Conservation (phyloP, 2,797 vertebrate species). For the Falco columbarius region DNA sequence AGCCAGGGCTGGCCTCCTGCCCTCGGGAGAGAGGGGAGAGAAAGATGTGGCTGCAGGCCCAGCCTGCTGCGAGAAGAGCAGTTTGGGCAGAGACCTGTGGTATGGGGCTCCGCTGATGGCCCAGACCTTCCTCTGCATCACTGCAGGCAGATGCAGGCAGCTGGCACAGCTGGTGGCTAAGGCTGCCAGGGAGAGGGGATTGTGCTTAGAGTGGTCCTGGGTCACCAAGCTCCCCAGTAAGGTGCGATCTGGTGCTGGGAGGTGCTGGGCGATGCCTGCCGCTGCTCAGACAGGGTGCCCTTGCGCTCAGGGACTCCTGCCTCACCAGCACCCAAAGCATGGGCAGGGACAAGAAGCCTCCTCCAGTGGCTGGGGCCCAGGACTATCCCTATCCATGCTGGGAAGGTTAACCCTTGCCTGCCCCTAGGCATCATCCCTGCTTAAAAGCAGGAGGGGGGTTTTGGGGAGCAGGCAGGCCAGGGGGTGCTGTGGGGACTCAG, state of each 20-base stretch:
- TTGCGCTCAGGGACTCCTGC: neutral
- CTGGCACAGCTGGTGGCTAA: neutral
- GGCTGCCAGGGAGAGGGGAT: neutral
- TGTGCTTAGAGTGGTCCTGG: neutral
- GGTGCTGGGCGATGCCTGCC: neutral
- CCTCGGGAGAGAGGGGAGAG: neutral
- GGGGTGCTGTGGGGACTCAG: accelerated
- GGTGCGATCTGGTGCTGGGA: neutral
- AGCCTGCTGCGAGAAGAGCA: neutral
- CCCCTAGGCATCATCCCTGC: neutral
- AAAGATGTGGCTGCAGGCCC: slow-evolving; percentile 3
- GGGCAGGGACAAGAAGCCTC: neutral
- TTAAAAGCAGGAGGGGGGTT: neutral
- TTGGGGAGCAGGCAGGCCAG: neutral
- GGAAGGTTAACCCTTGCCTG: neutral
- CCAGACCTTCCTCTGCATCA: neutral
- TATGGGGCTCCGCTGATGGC: accelerated
- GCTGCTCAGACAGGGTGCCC: neutral
- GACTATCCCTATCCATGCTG: neutral
- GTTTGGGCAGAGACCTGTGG: neutral
- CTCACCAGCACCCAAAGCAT: neutral
- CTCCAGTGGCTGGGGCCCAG: neutral
- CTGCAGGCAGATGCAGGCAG: neutral
- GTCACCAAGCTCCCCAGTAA: neutral
- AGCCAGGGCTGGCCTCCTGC: slow-evolving; percentile 39